Evolutionary conservation across 1,140 invertebrate species (phyloP).

Genomic region (Saccostrea glomerata): DNA sequence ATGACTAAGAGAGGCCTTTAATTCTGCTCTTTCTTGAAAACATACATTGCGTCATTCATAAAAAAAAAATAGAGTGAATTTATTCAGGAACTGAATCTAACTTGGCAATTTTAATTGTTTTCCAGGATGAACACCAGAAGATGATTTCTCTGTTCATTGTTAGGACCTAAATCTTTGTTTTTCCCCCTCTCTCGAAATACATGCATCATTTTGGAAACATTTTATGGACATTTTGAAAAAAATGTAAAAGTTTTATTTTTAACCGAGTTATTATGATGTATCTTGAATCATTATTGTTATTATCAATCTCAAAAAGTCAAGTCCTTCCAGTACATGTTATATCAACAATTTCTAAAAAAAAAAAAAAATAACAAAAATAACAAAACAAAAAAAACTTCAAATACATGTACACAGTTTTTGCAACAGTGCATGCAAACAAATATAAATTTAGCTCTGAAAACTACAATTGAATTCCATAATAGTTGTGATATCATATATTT

Average conservation of each 20-base stretch:
- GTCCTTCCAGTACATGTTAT: not conserved
- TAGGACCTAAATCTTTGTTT: not conserved
- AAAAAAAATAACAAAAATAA: too few relatives aligned
- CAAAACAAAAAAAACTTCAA: not conserved
- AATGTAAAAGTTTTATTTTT: not conserved
- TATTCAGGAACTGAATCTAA: not conserved
- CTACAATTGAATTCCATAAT: not conserved
- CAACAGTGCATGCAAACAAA: conserved; percentile 13
- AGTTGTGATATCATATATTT: too few relatives aligned
- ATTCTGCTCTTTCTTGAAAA: too few relatives aligned
- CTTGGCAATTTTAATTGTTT: not conserved
- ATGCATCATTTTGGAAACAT: not conserved
- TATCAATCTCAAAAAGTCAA: too few relatives aligned
- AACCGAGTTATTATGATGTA: not conserved
- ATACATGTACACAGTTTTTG: conserved; percentile 17
- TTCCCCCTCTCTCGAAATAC: conserved; percentile 9
- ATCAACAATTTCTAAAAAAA: not conserved
- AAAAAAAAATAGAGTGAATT: too few relatives aligned
- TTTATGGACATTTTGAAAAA: not conserved
- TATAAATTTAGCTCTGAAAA: not conserved
- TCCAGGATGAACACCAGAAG: conserved; percentile 22
- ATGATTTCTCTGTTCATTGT: conserved; percentile 21
- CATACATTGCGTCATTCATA: too few relatives aligned
- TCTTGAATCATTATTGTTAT: not conserved
- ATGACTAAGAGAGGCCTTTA: too few relatives aligned